Percentiles rank a stretch among this genome's conserved stretches.
These are phyloP conservation scores for Lophotis ruficrista DNA, from an alignment of 2,113 vertebrate species.

Conservation along the genomic window DNA sequence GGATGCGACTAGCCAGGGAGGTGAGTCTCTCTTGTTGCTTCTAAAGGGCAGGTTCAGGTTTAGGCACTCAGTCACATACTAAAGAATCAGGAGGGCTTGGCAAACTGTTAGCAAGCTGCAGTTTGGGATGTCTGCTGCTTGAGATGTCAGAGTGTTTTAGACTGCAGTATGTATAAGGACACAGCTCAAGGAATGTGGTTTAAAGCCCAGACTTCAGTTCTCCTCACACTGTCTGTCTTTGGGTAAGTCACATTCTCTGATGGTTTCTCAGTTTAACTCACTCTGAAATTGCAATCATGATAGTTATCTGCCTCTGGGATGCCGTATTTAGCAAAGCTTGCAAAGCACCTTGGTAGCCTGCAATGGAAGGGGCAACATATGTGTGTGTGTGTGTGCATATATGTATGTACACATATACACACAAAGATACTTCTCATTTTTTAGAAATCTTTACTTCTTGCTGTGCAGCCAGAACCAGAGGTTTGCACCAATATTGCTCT, in stretches of 20 bases:
- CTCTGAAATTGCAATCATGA: neutral
- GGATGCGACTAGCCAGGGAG: neutral
- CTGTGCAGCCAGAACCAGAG: neutral
- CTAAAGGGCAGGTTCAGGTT: neutral
- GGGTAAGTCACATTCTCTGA: neutral
- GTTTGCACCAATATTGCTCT: neutral
- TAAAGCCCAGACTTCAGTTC: neutral
- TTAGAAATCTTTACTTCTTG: neutral
- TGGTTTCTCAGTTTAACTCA: neutral
- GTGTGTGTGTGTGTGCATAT: neutral
- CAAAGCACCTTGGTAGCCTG: neutral
- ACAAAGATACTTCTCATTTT: neutral
- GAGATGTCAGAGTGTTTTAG: neutral
- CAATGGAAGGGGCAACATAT: neutral
- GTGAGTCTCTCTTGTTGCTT: neutral
- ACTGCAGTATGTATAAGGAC: neutral
- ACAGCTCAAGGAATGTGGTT: neutral
- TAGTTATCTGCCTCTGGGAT: neutral
- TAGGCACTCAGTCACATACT: neutral
- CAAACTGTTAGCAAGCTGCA: neutral
- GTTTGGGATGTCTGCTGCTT: neutral
- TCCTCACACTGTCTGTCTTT: neutral
- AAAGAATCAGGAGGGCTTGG: neutral
- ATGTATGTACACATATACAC: rapidly evolving
- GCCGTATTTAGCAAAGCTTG: neutral